Percentiles rank a stretch among this genome's conserved stretches.
These are phyloP conservation scores for Coracopsis vasa DNA, from an alignment of 2,113 vertebrate genomes.

Conservation along the genomic window DNA sequence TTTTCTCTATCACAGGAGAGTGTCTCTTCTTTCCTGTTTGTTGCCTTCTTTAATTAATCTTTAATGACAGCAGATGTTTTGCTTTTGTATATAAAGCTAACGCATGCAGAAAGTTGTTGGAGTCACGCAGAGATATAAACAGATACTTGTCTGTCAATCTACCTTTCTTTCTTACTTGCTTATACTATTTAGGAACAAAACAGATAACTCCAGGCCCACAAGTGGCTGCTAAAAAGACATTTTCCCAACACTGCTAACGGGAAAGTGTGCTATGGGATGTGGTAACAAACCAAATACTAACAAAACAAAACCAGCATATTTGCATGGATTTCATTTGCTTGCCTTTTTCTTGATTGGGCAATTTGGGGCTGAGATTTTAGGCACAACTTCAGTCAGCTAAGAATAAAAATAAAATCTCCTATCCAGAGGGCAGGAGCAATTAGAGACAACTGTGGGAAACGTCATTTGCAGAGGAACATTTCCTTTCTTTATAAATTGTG, in stretches of 20 bases:
- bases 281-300: neutral
- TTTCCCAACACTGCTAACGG: neutral
- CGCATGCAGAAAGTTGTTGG: neutral
- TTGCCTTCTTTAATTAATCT: neutral
- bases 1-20: neutral
- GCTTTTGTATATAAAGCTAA: neutral
- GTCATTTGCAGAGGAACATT: neutral
- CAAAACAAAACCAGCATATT: neutral
- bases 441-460: slow-evolving; percentile 15
- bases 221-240: neutral
- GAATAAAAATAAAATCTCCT: slow-evolving; percentile 21
- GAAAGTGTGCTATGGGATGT: slow-evolving; percentile 17
- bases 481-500: neutral
- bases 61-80: neutral
- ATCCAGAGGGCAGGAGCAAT: slow-evolving; percentile 29
- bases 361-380: slow-evolving; percentile 4
- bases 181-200: neutral
- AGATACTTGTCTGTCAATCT: neutral
- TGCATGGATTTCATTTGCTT: slow-evolving; percentile 27
- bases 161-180: neutral
- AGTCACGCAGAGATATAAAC: neutral
- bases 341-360: neutral
- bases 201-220: neutral
- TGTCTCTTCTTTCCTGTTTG: neutral
- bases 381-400: slow-evolving; percentile 19